A percentile compares a stretch with the other conserved stretches of the same genome.
Evolutionary conservation across 2,888 invertebrate species (phyloP).

Genomic region (Drosophila meridiana): DNA sequence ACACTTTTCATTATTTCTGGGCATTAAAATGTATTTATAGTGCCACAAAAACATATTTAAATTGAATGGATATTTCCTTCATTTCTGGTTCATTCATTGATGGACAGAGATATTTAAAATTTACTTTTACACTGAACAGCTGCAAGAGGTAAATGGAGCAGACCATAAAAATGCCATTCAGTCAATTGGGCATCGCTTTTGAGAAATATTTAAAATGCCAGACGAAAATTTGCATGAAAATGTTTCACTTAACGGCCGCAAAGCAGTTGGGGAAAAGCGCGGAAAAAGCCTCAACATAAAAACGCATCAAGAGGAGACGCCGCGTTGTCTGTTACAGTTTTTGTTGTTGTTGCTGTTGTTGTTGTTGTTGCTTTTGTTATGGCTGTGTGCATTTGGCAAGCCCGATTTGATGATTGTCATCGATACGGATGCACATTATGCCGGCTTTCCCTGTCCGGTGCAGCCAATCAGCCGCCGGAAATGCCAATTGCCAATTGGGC

Average conservation of each 20-base stretch:
- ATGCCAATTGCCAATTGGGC: slow-evolving; percentile 77
- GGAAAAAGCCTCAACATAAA: slow-evolving; percentile 60
- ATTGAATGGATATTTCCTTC: slow-evolving; percentile 9
- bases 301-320: slow-evolving; percentile 59
- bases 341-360: slow-evolving; percentile 17
- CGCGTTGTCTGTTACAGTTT: slow-evolving; percentile 39
- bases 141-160: slow-evolving; percentile 17
- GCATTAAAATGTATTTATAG: neutral
- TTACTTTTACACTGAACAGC: neutral
- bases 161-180: slow-evolving; percentile 56
- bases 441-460: slow-evolving; percentile 48
- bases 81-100: neutral
- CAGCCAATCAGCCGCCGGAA: slow-evolving; percentile 75
- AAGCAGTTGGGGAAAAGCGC: slow-evolving; percentile 52
- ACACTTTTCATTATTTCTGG: too few species aligned
- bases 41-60: slow-evolving; percentile 5
- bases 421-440: slow-evolving; percentile 77
- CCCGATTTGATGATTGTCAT: slow-evolving; percentile 74
- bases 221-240: slow-evolving; percentile 53
- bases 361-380: slow-evolving; percentile 26
- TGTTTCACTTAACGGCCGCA: slow-evolving; percentile 72
- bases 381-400: slow-evolving; percentile 68
- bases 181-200: slow-evolving; percentile 61
- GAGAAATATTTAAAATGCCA: slow-evolving; percentile 71
- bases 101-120: slow-evolving; percentile 2